Percentiles rank a stretch among this genome's conserved stretches.
These are phyloP conservation scores for Erebia ligea DNA, from an alignment of 2,888 invertebrate genomes.

Conservation along the genomic window DNA sequence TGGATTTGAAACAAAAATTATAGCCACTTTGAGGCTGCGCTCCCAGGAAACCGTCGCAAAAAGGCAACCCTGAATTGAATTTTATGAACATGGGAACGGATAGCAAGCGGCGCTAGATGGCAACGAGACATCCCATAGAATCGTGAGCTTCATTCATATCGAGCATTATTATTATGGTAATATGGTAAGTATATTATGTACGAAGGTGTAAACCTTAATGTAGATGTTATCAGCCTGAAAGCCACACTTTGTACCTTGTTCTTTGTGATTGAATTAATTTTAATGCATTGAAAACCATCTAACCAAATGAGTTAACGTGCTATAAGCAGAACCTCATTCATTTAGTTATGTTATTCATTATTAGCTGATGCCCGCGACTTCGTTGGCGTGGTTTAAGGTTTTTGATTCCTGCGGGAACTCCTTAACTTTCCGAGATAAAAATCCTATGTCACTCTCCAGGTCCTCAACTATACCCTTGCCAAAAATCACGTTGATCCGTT, in stretches of 20 bases:
- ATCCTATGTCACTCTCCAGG: too few relatives aligned
- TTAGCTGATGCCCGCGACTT: too few relatives aligned
- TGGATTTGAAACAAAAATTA: too few relatives aligned
- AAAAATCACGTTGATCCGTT: too few relatives aligned
- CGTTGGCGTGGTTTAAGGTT: too few relatives aligned
- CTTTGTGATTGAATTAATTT: slow-evolving; percentile 17
- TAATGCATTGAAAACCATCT: not conserved
- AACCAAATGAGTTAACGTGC: not conserved
- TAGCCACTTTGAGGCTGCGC: too few relatives aligned
- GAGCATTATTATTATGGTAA: slow-evolving; percentile 16
- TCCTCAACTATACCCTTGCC: too few relatives aligned
- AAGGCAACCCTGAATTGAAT: slow-evolving; percentile 8
- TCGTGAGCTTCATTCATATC: slow-evolving; percentile 20
- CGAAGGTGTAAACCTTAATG: slow-evolving; percentile 16
- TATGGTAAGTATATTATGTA: slow-evolving; percentile 14
- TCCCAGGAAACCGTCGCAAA: too few relatives aligned
- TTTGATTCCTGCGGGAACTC: too few relatives aligned
- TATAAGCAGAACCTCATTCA: not conserved
- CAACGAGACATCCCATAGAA: slow-evolving; percentile 13
- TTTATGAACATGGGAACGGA: slow-evolving; percentile 53
- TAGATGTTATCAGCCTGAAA: slow-evolving; percentile 24
- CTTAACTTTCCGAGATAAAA: too few relatives aligned
- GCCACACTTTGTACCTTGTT: slow-evolving; percentile 20
- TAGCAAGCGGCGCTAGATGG: slow-evolving; percentile 42
- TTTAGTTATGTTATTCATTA: too few relatives aligned